Conservation (phyloP, 2,888 invertebrate species). For the Chydorus sphaericus region DNA sequence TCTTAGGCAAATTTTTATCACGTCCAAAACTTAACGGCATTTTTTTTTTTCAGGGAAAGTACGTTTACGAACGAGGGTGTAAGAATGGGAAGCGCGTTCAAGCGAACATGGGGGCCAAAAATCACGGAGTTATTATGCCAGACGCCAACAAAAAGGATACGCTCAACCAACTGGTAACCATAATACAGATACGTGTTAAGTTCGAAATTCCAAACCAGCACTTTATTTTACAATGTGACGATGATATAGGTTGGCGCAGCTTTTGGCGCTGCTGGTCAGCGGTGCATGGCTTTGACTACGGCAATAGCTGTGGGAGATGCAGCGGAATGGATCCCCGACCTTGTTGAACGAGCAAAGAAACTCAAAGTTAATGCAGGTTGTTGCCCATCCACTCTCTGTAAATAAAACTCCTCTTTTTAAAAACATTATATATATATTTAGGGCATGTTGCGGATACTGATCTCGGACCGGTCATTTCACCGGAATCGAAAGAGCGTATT, state of each 20-base stretch:
- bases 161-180: slow-evolving; percentile 55
- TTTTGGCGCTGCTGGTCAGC: slow-evolving; percentile 96
- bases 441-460: slow-evolving; percentile 41
- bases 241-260: slow-evolving; percentile 61
- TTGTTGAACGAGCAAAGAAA: slow-evolving; percentile 63
- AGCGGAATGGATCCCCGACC: slow-evolving; percentile 83
- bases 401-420: background rate
- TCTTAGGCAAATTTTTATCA: background rate
- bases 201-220: background rate
- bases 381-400: background rate
- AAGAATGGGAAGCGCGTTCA: slow-evolving; percentile 90
- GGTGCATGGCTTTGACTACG: slow-evolving; percentile 97
- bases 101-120: slow-evolving; percentile 98
- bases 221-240: background rate
- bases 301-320: slow-evolving; percentile 84
- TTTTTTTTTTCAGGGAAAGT: slow-evolving; percentile 46
- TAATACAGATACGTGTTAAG: background rate
- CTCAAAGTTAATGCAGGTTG: slow-evolving; percentile 76
- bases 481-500: slow-evolving; percentile 73
- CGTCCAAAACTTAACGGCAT: background rate
- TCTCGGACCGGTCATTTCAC: slow-evolving; percentile 81
- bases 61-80: slow-evolving; percentile 85
- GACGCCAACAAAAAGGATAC: slow-evolving; percentile 97
- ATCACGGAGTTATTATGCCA: slow-evolving; percentile 91
- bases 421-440: too few species aligned